A percentile compares a stretch with the other conserved stretches of the same genome.
These are phyloP conservation scores for Dusona sp. DNA, from an alignment of 2,888 invertebrate species.

Conservation along the genomic window DNA sequence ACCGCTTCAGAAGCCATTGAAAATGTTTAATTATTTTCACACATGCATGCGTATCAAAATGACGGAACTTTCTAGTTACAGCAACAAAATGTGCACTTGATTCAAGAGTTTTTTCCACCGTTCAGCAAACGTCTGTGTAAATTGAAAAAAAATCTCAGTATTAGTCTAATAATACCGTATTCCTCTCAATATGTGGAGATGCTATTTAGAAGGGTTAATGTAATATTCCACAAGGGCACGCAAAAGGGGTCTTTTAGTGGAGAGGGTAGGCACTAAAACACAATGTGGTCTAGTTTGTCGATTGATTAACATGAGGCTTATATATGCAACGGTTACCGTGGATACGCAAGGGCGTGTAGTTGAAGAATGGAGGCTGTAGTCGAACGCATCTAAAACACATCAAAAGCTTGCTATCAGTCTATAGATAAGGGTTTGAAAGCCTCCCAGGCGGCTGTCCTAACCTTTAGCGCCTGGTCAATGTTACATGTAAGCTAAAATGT, in stretches of 20 bases:
- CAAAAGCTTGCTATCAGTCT: slow-evolving; percentile 59
- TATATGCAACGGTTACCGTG: neutral
- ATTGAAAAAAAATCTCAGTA: neutral
- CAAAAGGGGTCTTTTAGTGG: neutral
- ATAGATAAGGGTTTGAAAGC: slow-evolving; percentile 32
- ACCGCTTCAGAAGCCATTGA: neutral
- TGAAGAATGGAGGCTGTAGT: slow-evolving; percentile 12
- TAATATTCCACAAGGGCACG: neutral
- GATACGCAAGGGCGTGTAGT: neutral
- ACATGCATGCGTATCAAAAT: neutral
- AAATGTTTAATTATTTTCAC: neutral
- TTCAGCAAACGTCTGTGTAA: neutral
- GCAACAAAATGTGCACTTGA: neutral
- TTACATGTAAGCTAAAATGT: slow-evolving; percentile 37
- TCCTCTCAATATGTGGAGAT: neutral
- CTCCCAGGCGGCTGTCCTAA: slow-evolving; percentile 34
- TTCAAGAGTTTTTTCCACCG: neutral
- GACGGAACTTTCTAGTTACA: neutral
- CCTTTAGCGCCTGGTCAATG: slow-evolving; percentile 53
- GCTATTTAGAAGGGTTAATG: neutral
- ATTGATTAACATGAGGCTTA: slow-evolving; percentile 15
- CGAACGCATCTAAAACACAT: slow-evolving; percentile 33
- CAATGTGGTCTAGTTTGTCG: slow-evolving; percentile 13
- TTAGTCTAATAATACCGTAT: no score
- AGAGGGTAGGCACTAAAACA: neutral